These are phyloP conservation scores for Ceratotherium simum DNA, from an alignment of 2,113 vertebrate genomes.

Conservation along the genomic window DNA sequence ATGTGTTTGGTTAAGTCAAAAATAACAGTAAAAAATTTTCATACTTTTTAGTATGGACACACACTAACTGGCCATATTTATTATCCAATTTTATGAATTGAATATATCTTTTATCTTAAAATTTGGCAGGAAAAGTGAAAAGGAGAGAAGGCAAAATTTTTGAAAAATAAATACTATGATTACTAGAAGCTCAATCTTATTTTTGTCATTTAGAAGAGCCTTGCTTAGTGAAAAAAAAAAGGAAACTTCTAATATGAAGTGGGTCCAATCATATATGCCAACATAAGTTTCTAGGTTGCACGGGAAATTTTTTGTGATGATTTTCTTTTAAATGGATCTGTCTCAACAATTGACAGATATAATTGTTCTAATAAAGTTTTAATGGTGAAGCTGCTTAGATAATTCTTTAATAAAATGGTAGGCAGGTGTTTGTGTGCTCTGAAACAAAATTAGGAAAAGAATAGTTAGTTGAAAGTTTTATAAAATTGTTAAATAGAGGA, in stretches of 20 bases:
- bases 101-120: constrained; percentile 33
- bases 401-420: constrained; percentile 83
- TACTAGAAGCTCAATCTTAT: constrained; percentile 27
- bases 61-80: constrained; percentile 68
- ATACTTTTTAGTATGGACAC: constrained; percentile 19
- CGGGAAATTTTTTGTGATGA: constrained; percentile 1
- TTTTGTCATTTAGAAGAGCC: background rate
- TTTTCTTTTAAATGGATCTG: constrained; percentile 39
- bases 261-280: background rate
- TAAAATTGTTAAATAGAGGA: constrained; percentile 26
- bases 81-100: constrained; percentile 60
- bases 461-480: constrained; percentile 71
- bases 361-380: constrained; percentile 75
- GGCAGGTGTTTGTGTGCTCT: constrained; percentile 79
- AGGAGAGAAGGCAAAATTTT: background rate
- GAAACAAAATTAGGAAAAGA: constrained; percentile 85
- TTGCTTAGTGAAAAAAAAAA: background rate
- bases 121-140: constrained; percentile 37
- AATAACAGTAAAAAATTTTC: constrained; percentile 21
- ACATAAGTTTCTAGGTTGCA: background rate
- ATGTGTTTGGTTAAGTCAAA: constrained; percentile 49
- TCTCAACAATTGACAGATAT: background rate
- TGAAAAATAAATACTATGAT: constrained; percentile 37
- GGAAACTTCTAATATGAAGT: background rate
- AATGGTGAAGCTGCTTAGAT: constrained; percentile 80